Evolutionary conservation across 1,140 invertebrate species (phyloP), one percentile per base, ranked within the genome.

Genomic region (Procambarus virginalis): DNA sequence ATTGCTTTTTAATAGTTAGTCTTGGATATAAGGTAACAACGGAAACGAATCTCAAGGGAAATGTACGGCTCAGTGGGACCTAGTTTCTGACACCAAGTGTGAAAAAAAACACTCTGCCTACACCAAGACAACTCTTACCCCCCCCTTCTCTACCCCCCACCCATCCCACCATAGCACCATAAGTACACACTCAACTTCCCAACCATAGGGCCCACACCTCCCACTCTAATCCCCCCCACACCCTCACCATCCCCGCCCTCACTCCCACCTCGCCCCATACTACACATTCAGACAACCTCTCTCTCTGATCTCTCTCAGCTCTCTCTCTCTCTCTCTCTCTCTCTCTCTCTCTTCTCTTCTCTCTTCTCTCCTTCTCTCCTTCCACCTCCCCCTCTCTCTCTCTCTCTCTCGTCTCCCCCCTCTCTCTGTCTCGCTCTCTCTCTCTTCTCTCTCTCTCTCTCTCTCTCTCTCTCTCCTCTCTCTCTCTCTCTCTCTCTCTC

Each of bases 301-400:
- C n/a, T 80, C 49, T 80, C 8, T 49, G n/a, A n/a, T 34, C 34
- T 34, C 34, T 34, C 34, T 34, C 34, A 34, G n/a, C 34, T 34
- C 34, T 34, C 34, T 34, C 34, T 34, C 34, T 34, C 34, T 34
- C 77, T 79, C 77, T 79, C 77, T 34, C 77, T 79, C 77, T 34
- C 77, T 34, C 77, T 79, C 77, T 79, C 46, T 79, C 77, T 79
- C 34, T 79, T 34, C 34, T 34, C 76, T 78, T 78, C n/a, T 14
- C n/a, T 34, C 46, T 46, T 6, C 46, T 6, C 12, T 3, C 14
- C 68, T 34, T 5, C 46, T 3, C 46, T 46, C 17, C 14, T 34
- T 46, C 3, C 76, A 22, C 46, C 17, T 46, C 45, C 46, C 0
- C 46, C 46, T 10, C 68, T 70, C 68, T 70, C 68, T 70, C 68